Conservation (phyloP, 2,888 invertebrate genomes). For the Cheilosia impressa region DNA sequence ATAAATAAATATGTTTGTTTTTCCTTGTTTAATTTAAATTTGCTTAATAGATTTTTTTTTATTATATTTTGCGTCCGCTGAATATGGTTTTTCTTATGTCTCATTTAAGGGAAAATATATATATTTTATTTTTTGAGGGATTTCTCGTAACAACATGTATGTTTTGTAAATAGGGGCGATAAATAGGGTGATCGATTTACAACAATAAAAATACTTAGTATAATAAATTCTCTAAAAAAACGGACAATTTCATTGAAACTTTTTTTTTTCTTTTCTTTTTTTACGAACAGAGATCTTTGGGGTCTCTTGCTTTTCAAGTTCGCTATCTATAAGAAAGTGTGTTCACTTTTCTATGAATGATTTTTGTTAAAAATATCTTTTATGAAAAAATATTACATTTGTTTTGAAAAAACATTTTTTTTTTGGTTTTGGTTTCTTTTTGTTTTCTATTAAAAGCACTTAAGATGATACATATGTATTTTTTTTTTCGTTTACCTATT, state of each 20-base stretch:
- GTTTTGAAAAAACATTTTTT: constrained; percentile 44
- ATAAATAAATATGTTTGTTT: constrained; percentile 67
- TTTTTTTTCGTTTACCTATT: constrained; percentile 20
- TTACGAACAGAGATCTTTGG: constrained; percentile 42
- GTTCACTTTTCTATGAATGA: constrained; percentile 65
- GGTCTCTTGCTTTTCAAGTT: constrained; percentile 9
- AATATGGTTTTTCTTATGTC: constrained; percentile 52
- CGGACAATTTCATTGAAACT: constrained; percentile 73
- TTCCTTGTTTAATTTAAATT: constrained; percentile 73
- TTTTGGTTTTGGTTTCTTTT: constrained; percentile 16
- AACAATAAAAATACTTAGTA: constrained; percentile 75
- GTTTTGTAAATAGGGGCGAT: constrained; percentile 75
- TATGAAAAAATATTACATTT: constrained; percentile 72
- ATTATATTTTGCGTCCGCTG: constrained; percentile 64
- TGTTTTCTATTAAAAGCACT: constrained; percentile 70
- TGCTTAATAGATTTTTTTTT: constrained; percentile 76
- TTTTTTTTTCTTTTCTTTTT: constrained; percentile 13
- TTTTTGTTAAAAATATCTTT: constrained; percentile 70
- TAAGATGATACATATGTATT: constrained; percentile 68
- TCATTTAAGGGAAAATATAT: constrained; percentile 62
- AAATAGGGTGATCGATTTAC: constrained; percentile 72
- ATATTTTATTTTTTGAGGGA: constrained; percentile 15
- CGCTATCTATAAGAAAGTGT: constrained; percentile 73
- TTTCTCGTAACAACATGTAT: constrained; percentile 31
- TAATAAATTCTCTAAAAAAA: constrained; percentile 75